Conservation (phyloP, 1,140 invertebrate genomes). For the Bombus affinis region DNA sequence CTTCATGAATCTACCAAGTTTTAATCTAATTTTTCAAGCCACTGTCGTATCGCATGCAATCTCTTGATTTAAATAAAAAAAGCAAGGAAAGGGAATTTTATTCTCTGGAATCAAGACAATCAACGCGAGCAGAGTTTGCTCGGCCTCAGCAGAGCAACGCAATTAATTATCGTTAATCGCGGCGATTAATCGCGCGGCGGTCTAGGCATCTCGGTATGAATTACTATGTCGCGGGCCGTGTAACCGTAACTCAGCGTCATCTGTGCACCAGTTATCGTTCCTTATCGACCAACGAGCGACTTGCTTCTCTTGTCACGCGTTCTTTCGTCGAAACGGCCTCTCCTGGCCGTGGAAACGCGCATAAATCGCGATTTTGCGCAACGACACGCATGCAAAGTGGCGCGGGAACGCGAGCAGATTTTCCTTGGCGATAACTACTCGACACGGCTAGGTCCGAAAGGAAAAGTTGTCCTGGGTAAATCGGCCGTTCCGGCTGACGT, state of each 20-base stretch:
- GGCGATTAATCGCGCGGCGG: conserved; percentile 73
- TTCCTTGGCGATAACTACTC: conserved; percentile 13
- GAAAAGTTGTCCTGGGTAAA: conserved; percentile 49
- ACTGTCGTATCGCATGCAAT: neutral
- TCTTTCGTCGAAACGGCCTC: conserved; percentile 12
- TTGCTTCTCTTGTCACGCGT: conserved; percentile 42
- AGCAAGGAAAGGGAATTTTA: neutral
- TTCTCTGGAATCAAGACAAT: neutral
- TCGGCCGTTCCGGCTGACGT: conserved; percentile 51
- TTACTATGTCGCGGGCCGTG: conserved; percentile 55
- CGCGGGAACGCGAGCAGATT: conserved; percentile 29
- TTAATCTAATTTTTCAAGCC: neutral
- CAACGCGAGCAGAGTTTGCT: conserved; percentile 54
- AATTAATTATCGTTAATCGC: conserved; percentile 80
- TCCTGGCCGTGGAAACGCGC: neutral
- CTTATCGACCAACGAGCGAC: conserved; percentile 47
- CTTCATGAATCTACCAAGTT: neutral
- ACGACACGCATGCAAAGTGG: neutral
- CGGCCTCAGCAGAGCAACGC: conserved; percentile 57
- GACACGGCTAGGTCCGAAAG: neutral
- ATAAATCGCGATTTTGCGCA: conserved; percentile 29
- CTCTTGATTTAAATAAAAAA: neutral
- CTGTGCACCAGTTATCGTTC: conserved; percentile 60
- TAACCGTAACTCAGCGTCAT: conserved; percentile 62
- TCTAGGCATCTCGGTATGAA: conserved; percentile 55